Conservation (phyloP, 2,113 vertebrate genomes). For the human (Homo sapiens) region DNA sequence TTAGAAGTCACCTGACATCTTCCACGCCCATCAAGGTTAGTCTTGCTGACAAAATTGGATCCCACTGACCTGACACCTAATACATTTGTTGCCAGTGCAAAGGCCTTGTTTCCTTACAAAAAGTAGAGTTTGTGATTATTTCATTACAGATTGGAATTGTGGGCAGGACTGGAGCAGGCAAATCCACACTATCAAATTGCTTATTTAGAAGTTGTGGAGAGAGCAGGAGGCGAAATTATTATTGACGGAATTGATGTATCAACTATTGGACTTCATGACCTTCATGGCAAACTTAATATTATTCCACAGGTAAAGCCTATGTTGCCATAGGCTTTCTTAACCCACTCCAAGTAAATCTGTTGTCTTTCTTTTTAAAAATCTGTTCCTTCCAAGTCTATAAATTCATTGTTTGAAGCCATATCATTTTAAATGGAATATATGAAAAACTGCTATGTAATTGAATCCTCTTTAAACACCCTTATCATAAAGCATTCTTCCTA, state of each 20-base stretch:
- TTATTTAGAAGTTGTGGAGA: slow-evolving; percentile 82
- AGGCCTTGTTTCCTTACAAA: background rate
- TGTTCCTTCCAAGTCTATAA: background rate
- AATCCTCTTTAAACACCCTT: background rate
- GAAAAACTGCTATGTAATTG: background rate
- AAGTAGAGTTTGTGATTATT: background rate
- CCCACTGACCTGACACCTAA: background rate
- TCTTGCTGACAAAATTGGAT: background rate
- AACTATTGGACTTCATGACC: slow-evolving; percentile 80
- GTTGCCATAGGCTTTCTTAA: background rate
- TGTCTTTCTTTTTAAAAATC: background rate
- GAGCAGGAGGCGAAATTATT: slow-evolving; percentile 79
- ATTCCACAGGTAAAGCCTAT: slow-evolving; percentile 79
- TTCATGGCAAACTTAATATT: slow-evolving; percentile 79
- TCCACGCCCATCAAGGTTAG: background rate
- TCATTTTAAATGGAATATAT: background rate
- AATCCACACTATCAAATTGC: slow-evolving; percentile 80
- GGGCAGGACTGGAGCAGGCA: slow-evolving; percentile 80
- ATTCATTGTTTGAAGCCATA: slow-evolving; percentile 3
- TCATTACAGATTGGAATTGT: slow-evolving; percentile 80
- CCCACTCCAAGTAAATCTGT: background rate
- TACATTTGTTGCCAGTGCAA: background rate
- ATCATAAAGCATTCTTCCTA: background rate
- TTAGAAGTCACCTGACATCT: background rate
- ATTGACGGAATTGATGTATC: slow-evolving; percentile 82